Conservation (phyloP, 2,888 invertebrate species). For the Synanthedon vespiformis region DNA sequence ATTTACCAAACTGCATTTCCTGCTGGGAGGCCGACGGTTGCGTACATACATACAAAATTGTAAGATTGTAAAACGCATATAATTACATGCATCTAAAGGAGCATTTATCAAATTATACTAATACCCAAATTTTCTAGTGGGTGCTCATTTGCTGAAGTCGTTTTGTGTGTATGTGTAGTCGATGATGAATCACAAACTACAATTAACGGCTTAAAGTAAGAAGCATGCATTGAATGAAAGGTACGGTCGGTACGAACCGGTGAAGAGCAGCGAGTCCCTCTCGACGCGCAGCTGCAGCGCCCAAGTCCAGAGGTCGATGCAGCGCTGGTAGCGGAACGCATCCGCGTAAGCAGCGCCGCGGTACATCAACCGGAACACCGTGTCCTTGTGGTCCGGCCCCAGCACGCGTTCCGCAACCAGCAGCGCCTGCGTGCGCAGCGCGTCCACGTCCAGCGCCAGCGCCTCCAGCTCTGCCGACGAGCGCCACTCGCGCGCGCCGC, state of each 20-base stretch:
- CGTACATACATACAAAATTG: no score
- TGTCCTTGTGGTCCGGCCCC: constrained; percentile 88
- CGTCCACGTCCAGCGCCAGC: constrained; percentile 83
- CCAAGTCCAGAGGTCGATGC: constrained; percentile 89
- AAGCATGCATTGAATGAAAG: no score
- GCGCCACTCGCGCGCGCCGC: constrained; percentile 80
- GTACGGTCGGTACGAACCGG: constrained; percentile 12
- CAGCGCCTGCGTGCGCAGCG: constrained; percentile 87
- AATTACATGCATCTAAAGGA: no score
- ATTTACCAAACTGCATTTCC: no score
- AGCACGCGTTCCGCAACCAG: constrained; percentile 90
- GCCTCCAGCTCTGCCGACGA: constrained; percentile 78
- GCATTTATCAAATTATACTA: no score
- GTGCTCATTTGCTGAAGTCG: no score
- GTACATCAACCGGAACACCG: constrained; percentile 82
- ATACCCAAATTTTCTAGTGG: no score
- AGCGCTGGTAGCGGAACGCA: constrained; percentile 80
- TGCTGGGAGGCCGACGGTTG: no score
- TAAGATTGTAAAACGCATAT: no score
- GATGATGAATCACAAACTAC: no score
- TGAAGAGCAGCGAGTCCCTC: constrained; percentile 79
- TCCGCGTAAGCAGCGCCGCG: constrained; percentile 81
- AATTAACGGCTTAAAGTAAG: no score
- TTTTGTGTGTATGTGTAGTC: no score
- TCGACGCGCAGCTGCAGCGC: constrained; percentile 83